These are phyloP conservation scores for Polydrusus tereticollis DNA, from an alignment of 2,888 invertebrate species.

Conservation along the genomic window DNA sequence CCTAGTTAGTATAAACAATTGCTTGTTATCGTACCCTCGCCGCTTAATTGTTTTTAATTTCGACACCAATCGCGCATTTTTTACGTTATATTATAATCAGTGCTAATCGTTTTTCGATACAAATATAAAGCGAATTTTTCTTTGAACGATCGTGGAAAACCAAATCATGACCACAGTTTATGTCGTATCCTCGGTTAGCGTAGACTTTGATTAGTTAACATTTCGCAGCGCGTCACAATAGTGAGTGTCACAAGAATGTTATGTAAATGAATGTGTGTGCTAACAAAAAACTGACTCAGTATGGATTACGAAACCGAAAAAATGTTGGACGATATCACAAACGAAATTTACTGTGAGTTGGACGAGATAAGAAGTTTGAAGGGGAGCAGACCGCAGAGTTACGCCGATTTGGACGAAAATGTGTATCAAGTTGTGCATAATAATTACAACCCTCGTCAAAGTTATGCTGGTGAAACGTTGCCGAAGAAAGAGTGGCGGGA, in stretches of 20 bases:
- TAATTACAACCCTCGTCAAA: slow-evolving; percentile 9
- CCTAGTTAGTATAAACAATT: slow-evolving; percentile 19
- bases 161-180: neutral
- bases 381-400: slow-evolving; percentile 21
- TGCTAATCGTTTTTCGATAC: slow-evolving; percentile 4
- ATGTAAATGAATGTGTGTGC: too few species aligned
- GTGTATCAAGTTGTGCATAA: slow-evolving; percentile 10
- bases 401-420: slow-evolving; percentile 5
- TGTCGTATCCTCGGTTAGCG: too few species aligned
- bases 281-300: too few species aligned
- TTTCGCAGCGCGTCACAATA: too few species aligned
- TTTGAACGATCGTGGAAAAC: neutral
- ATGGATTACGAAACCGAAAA: slow-evolving; percentile 59
- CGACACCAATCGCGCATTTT: neutral
- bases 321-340: slow-evolving; percentile 61
- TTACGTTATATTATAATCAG: neutral
- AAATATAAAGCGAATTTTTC: neutral
- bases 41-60: slow-evolving; percentile 5
- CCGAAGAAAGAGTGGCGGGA: slow-evolving; percentile 59
- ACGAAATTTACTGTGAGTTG: slow-evolving; percentile 61
- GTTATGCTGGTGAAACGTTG: neutral
- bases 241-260: too few species aligned
- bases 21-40: slow-evolving; percentile 10
- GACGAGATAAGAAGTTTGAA: slow-evolving; percentile 29
- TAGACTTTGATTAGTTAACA: too few species aligned